A percentile compares a stretch with the other conserved stretches of the same genome.
Evolutionary conservation across 2,797 vertebrate genomes (phyloP).

Genomic region (Cephalopachus bancanus): DNA sequence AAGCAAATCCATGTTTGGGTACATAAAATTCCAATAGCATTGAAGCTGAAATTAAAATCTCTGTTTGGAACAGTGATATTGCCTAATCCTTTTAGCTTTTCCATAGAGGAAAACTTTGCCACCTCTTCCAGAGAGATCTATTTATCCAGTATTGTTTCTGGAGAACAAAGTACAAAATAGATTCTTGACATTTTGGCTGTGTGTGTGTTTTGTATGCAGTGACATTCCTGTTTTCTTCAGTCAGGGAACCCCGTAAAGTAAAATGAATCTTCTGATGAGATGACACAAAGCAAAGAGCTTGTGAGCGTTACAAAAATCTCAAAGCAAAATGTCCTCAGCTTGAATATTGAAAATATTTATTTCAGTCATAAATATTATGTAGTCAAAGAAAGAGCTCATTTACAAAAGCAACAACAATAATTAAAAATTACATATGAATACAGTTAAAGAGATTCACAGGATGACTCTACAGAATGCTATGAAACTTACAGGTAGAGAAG

Average conservation of each 20-base stretch:
- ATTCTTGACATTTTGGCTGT: neutral
- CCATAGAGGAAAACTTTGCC: neutral
- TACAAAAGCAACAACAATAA: neutral
- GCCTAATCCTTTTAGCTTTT: neutral
- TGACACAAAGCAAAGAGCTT: neutral
- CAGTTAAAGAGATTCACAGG: neutral
- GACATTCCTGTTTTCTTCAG: neutral
- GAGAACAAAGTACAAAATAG: neutral
- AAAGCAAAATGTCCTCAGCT: neutral
- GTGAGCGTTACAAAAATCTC: neutral
- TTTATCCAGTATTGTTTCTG: neutral
- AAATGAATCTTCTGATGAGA: neutral
- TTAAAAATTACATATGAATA: neutral
- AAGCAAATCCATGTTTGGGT: neutral
- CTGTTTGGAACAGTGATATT: neutral
- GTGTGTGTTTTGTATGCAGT: neutral
- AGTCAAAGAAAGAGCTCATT: neutral
- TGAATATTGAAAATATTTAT: slow-evolving; percentile 15
- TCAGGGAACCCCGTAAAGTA: neutral
- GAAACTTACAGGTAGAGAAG: neutral
- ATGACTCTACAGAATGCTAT: neutral
- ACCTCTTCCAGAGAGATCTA: neutral
- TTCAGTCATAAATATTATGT: neutral
- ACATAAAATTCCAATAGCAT: neutral
- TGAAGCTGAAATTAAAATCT: slow-evolving; percentile 46